These are phyloP conservation scores for Bombus pascuorum DNA, from an alignment of 1,140 invertebrate genomes.

Conservation along the genomic window DNA sequence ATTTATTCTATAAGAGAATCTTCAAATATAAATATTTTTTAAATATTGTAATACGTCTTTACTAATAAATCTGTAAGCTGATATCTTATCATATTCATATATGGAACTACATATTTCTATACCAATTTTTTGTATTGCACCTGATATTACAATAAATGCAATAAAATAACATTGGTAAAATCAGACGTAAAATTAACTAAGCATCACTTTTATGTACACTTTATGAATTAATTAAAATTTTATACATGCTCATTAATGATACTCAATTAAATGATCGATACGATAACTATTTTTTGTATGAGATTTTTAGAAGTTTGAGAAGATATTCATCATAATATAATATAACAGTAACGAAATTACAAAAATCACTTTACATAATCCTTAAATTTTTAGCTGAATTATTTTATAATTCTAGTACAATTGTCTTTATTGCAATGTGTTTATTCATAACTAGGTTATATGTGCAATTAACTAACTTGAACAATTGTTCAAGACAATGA, in stretches of 20 bases:
- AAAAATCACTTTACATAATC: no score
- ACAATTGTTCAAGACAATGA: no score
- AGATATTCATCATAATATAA: no score
- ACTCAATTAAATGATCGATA: no score
- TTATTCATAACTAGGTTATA: no score
- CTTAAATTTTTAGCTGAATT: no score
- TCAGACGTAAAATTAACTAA: not conserved
- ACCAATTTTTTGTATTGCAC: constrained; percentile 47
- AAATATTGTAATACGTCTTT: constrained; percentile 26
- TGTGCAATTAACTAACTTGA: no score
- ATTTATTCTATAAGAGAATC: constrained; percentile 57
- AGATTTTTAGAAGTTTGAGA: no score
- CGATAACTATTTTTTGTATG: no score
- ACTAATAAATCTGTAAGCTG: constrained; percentile 3
- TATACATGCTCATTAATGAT: not conserved
- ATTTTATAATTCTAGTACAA: no score
- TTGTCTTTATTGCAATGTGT: no score
- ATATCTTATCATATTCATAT: constrained; percentile 31
- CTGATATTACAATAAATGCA: constrained; percentile 31
- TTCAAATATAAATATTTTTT: constrained; percentile 55
- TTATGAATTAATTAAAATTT: not conserved
- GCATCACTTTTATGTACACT: not conserved
- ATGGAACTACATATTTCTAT: constrained; percentile 33
- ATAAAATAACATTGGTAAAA: not conserved
- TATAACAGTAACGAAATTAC: no score